phyloP scores from a whole-genome alignment of 2,797 vertebrate species.

The Dendrocincla fuliginosa region DNA sequence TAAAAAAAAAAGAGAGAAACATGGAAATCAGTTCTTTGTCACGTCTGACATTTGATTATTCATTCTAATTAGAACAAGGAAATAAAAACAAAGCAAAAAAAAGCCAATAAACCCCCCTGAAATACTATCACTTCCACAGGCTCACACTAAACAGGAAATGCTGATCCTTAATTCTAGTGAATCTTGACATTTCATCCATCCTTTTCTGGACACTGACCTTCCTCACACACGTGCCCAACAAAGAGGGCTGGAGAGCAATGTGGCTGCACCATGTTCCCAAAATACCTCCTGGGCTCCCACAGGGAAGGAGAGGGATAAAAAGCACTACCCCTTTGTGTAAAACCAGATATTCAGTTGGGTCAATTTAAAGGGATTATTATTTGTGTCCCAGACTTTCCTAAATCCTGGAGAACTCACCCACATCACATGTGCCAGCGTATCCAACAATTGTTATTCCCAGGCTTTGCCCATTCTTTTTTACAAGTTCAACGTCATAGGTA shows the following conservation, averaged over 20 bases:
- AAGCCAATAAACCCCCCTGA: fast-evolving
- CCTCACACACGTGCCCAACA: neutral
- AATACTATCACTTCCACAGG: neutral
- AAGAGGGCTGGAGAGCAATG: neutral
- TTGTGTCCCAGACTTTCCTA: neutral
- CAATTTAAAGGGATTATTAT: neutral
- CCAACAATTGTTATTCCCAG: constrained; percentile 95
- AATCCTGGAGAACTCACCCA: constrained; percentile 75
- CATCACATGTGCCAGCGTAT: constrained; percentile 80
- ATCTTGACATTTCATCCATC: neutral
- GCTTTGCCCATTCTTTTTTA: constrained; percentile 90
- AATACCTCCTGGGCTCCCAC: neutral
- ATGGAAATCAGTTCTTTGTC: neutral
- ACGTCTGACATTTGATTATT: neutral
- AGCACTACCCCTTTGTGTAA: neutral
- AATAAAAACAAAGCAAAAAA: neutral
- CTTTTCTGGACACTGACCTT: neutral
- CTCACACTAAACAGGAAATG: neutral
- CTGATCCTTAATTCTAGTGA: neutral
- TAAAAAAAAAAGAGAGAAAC: neutral
- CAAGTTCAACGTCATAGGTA: constrained; percentile 86
- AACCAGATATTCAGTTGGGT: neutral
- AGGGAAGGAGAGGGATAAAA: neutral
- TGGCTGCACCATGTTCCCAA: neutral
- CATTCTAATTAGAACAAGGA: neutral